These are phyloP conservation scores for Paralichthys olivaceus DNA, from an alignment of 2,113 vertebrate species.

Conservation along the genomic window DNA sequence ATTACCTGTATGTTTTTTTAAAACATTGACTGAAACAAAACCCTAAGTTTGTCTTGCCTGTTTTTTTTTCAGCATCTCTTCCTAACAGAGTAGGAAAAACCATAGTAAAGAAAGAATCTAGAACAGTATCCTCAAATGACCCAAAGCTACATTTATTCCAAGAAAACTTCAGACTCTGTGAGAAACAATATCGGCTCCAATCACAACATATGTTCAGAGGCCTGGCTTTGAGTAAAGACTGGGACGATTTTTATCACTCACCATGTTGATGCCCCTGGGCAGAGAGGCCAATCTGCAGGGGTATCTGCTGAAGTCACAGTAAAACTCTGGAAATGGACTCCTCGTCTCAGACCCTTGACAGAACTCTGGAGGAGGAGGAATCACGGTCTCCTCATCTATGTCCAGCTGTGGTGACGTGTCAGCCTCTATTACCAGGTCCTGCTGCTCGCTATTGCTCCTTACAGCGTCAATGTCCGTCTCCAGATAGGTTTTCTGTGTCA, in stretches of 20 bases:
- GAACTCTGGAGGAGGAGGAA: constrained; percentile 67
- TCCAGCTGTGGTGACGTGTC: constrained; percentile 22
- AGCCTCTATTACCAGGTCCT: constrained; percentile 36
- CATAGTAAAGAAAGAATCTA: background rate
- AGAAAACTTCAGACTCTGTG: background rate
- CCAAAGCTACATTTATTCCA: background rate
- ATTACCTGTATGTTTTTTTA: no score
- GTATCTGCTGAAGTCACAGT: constrained; percentile 58
- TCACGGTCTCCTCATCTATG: constrained; percentile 42
- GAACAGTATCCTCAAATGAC: background rate
- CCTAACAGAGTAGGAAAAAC: background rate
- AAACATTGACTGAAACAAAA: no score
- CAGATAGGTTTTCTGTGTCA: constrained; percentile 67
- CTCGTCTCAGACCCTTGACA: constrained; percentile 55
- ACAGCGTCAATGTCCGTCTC: constrained; percentile 80
- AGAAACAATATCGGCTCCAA: constrained; percentile 31
- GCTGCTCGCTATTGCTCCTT: constrained; percentile 59
- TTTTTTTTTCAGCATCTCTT: no score
- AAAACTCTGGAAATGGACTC: constrained; percentile 48
- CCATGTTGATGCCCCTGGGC: constrained; percentile 79
- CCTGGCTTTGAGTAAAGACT: constrained; percentile 56
- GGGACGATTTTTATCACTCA: constrained; percentile 68
- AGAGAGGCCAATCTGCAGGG: constrained; percentile 73
- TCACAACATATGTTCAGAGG: constrained; percentile 57
- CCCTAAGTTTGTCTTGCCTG: no score